phyloP scores from a whole-genome alignment of 2,797 vertebrate genomes.

The Potorous gilbertii region DNA sequence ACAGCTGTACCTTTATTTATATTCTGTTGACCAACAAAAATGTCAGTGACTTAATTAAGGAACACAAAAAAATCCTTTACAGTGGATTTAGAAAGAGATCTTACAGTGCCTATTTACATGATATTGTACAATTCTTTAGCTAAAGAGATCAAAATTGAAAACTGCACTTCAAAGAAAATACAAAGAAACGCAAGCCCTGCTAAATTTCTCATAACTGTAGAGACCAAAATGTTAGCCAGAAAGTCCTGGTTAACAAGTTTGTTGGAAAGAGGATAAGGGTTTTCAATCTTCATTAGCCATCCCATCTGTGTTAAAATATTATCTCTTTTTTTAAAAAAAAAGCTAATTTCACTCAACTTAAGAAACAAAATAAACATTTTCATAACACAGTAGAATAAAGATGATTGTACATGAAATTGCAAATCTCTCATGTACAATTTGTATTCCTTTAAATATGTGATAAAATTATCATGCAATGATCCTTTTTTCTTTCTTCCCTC shows the following conservation, averaged over 20 bases:
- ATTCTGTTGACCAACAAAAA: constrained; percentile 4
- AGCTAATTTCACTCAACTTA: background rate
- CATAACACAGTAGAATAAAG: background rate
- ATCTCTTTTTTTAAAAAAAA: background rate
- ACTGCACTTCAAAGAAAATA: background rate
- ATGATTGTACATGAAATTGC: background rate
- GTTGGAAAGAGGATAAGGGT: background rate
- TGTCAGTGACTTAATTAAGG: background rate
- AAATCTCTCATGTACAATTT: background rate
- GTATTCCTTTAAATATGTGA: background rate
- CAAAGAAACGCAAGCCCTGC: background rate
- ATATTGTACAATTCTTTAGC: constrained; percentile 1
- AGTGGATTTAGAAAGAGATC: background rate
- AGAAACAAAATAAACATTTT: background rate
- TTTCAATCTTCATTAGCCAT: background rate
- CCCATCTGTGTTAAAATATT: background rate
- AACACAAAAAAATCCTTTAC: background rate
- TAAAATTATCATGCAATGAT: background rate
- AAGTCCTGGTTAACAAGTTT: background rate
- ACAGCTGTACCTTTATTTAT: constrained; percentile 1
- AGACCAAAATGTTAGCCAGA: background rate
- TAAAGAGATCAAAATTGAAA: background rate
- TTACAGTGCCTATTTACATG: background rate
- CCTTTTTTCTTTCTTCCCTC: background rate
- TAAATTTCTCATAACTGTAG: background rate